A percentile compares a stretch with the other conserved stretches of the same genome.
These are phyloP conservation scores for Chironex yamaguchii DNA, from an alignment of 30 jellyfish, hydroid and myxozoan genomes.

Conservation along the genomic window DNA sequence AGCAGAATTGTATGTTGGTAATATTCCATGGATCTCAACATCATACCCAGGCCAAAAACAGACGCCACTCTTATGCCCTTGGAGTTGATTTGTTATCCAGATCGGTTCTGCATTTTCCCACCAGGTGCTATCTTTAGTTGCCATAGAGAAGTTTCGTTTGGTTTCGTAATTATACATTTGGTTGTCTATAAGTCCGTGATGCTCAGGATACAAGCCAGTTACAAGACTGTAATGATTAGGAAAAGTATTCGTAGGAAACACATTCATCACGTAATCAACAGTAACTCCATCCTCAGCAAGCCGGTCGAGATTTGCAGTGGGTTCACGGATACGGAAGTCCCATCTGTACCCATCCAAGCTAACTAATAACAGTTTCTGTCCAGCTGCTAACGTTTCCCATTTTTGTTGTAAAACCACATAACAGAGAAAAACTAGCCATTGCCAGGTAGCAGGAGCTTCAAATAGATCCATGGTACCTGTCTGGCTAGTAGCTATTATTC, in stretches of 20 bases:
- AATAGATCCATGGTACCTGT: too few species aligned
- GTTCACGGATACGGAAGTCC: constrained; percentile 57
- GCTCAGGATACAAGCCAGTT: constrained; percentile 89
- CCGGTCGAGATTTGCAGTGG: constrained; percentile 50
- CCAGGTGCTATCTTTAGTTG: constrained; percentile 73
- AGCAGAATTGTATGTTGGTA: constrained; percentile 61
- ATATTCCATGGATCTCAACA: constrained; percentile 50
- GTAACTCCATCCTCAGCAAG: constrained; percentile 69
- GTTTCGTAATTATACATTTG: constrained; percentile 59
- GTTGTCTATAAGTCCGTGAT: constrained; percentile 88
- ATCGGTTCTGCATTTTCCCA: constrained; percentile 91
- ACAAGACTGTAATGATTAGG: constrained; percentile 87
- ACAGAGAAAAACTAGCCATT: too few species aligned
- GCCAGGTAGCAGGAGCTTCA: too few species aligned
- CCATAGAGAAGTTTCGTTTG: constrained; percentile 35
- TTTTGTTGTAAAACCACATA: too few species aligned
- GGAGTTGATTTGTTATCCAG: constrained; percentile 84
- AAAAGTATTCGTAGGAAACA: constrained; percentile 83
- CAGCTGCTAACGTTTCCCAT: too few species aligned
- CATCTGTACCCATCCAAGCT: constrained; percentile 94
- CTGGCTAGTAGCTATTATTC: too few species aligned
- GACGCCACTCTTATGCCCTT: constrained; percentile 90
- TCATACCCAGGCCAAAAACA: constrained; percentile 92
- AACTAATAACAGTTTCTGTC: constrained; percentile 74
- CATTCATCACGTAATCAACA: constrained; percentile 74